Conservation (phyloP, 2,113 vertebrate species). For the Trochalopteron elliotii region DNA sequence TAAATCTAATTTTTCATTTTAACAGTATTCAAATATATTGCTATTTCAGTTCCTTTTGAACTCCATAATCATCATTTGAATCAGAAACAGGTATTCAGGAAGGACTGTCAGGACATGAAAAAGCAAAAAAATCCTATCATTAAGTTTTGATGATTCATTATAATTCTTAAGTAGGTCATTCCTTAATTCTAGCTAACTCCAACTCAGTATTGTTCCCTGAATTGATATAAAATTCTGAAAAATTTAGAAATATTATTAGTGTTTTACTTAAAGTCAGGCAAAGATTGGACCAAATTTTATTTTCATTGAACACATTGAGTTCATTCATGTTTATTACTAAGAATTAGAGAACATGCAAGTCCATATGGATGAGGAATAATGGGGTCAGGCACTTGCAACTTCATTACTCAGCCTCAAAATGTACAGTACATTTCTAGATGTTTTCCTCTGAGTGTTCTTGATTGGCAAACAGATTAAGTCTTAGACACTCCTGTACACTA, state of each 20-base stretch:
- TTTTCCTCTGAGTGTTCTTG: background rate
- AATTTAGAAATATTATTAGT: background rate
- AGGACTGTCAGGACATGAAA: background rate
- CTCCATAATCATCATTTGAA: background rate
- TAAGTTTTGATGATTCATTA: background rate
- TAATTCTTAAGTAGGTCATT: background rate
- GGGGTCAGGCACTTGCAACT: background rate
- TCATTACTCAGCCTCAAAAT: background rate
- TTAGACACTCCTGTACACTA: background rate
- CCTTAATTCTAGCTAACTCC: background rate
- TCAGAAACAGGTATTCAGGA: background rate
- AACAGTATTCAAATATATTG: background rate
- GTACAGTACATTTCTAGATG: background rate
- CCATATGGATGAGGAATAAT: background rate
- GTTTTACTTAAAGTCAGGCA: background rate
- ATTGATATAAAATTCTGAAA: background rate
- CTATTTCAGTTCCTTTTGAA: background rate
- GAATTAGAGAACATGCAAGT: background rate
- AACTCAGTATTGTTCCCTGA: background rate
- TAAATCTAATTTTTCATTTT: background rate
- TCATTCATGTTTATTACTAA: background rate
- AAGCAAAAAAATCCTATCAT: rapidly evolving
- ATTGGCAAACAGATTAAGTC: background rate
- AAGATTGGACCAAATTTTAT: background rate
- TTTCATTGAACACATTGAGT: background rate